A percentile compares a stretch with the other conserved stretches of the same genome.
phyloP scores from a whole-genome alignment of 2,113 vertebrate species.

The Athene cunicularia region DNA sequence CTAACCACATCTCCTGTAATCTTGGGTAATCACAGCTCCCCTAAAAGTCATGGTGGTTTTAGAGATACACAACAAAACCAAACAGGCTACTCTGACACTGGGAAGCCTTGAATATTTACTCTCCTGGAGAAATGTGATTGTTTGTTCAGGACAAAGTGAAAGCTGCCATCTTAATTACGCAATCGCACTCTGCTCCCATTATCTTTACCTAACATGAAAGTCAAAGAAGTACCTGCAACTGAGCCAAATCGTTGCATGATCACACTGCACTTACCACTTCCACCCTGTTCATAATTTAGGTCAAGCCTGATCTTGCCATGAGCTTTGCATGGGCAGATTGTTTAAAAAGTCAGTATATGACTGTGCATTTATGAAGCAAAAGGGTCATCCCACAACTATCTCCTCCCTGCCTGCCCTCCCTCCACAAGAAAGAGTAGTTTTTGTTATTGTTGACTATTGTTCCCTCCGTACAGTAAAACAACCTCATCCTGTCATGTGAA shows the following conservation, averaged over 20 bases:
- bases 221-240: background rate
- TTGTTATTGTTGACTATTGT: background rate
- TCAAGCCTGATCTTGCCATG: background rate
- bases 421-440: background rate
- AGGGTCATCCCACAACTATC: background rate
- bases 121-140: background rate
- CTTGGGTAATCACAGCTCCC: background rate
- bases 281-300: background rate
- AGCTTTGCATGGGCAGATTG: background rate
- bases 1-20: background rate
- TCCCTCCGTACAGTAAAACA: background rate
- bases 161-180: background rate
- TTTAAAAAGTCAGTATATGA: background rate
- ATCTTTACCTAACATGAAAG: background rate
- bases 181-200: background rate
- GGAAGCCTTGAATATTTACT: background rate
- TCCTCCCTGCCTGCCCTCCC: background rate
- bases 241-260: conserved; percentile 6
- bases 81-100: background rate
- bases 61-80: background rate
- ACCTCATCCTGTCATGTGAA: background rate
- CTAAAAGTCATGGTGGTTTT: background rate
- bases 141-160: background rate
- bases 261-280: background rate
- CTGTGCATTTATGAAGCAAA: background rate